phyloP scores from a whole-genome alignment of 2,797 vertebrate species.

The Parauchenoglanis punctatus region DNA sequence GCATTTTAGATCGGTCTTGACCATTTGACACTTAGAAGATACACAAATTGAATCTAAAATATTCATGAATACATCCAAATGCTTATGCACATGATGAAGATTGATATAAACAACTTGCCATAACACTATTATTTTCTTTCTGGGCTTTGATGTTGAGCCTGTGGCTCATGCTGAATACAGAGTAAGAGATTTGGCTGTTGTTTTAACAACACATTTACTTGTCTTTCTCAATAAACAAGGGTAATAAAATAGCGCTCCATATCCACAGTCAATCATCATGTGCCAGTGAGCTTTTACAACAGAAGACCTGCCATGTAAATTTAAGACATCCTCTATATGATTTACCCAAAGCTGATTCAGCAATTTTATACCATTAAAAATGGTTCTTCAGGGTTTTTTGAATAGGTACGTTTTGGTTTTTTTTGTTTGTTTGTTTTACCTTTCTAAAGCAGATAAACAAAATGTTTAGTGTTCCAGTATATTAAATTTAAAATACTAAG shows the following conservation, averaged over 20 bases:
- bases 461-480: neutral
- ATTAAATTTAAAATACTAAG: neutral
- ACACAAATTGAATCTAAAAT: neutral
- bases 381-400: neutral
- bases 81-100: neutral
- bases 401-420: neutral
- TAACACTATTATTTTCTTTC: neutral
- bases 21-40: neutral
- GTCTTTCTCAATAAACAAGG: constrained; percentile 42
- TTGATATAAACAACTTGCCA: constrained; percentile 4
- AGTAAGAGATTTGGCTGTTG: constrained; percentile 13
- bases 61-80: neutral
- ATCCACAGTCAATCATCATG: constrained; percentile 31
- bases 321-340: constrained; percentile 42
- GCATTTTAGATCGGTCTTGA: neutral
- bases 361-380: neutral
- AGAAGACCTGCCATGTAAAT: constrained; percentile 43
- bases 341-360: constrained; percentile 38
- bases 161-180: constrained; percentile 33
- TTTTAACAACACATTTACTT: constrained; percentile 34
- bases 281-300: constrained; percentile 40
- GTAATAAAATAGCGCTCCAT: constrained; percentile 41
- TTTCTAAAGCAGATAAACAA: neutral
- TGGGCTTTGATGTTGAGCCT: constrained; percentile 21
- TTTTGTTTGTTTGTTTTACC: neutral